Conservation (phyloP, 2,888 invertebrate genomes). For the Lutraria lutraria region DNA sequence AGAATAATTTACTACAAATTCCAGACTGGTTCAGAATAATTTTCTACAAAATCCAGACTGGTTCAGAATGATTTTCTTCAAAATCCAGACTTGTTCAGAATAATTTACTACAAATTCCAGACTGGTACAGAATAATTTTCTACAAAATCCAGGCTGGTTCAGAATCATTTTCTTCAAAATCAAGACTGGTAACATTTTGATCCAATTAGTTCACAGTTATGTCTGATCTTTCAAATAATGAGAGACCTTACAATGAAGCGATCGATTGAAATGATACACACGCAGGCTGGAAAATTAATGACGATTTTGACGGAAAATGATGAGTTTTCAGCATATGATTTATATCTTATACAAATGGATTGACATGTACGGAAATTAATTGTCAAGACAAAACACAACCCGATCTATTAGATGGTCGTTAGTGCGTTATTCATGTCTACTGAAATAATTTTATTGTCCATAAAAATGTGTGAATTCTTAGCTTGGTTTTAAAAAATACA, state of each 20-base stretch:
- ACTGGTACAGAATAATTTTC: background rate
- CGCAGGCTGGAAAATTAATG: background rate
- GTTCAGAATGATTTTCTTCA: background rate
- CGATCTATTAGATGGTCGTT: background rate
- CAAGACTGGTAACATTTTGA: background rate
- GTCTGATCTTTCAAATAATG: background rate
- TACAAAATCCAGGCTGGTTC: background rate
- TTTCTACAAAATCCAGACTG: too few relatives aligned
- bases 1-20: too few relatives aligned
- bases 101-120: too few relatives aligned
- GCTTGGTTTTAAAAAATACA: background rate
- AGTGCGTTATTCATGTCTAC: background rate
- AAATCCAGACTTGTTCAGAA: too few relatives aligned
- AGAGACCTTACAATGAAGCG: background rate
- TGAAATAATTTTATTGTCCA: background rate
- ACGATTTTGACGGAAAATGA: background rate
- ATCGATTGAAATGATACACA: background rate
- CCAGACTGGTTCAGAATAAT: background rate
- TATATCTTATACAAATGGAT: background rate
- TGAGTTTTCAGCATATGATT: background rate
- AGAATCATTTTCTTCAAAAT: background rate
- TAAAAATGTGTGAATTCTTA: background rate
- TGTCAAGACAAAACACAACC: background rate
- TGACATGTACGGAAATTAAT: conserved; percentile 1
- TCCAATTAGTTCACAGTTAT: conserved; percentile 2